Evolutionary conservation across 2,113 vertebrate species (phyloP).

Genomic region (Clupea harengus): DNA sequence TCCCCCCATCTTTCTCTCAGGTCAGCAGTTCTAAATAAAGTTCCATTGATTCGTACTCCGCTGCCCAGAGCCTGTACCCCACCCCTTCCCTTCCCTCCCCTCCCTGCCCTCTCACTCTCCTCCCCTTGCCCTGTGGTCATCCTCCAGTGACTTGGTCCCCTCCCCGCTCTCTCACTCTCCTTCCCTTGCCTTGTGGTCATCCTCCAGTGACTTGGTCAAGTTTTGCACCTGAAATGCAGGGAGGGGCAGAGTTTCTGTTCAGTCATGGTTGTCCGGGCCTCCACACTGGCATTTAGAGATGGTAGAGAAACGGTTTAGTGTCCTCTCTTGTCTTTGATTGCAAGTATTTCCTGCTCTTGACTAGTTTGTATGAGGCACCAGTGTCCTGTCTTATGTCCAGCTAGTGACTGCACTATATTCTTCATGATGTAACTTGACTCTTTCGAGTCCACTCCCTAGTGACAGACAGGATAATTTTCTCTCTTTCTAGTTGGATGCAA

Average conservation of each 20-base stretch:
- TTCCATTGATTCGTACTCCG: not conserved
- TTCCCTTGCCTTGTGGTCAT: not conserved
- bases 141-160: too few relatives aligned
- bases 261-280: not conserved
- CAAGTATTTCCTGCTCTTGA: too few relatives aligned
- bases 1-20: not conserved
- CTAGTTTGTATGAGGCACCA: not conserved
- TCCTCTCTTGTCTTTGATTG: not conserved
- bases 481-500: not conserved
- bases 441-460: too few relatives aligned
- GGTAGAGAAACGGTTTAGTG: not conserved
- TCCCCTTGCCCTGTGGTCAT: not conserved
- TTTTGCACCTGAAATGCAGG: not conserved
- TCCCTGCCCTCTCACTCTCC: not conserved
- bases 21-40: conserved; percentile 18
- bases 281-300: not conserved
- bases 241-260: not conserved
- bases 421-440: too few relatives aligned
- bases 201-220: not conserved
- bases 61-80: not conserved
- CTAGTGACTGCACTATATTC: too few relatives aligned
- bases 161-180: not conserved
- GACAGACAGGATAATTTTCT: not conserved
- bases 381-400: too few relatives aligned
- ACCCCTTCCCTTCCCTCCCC: not conserved